Percentiles rank a stretch among this genome's conserved stretches.
Evolutionary conservation across 1,140 invertebrate species (phyloP).

Genomic region (Bombus difficillimus): DNA sequence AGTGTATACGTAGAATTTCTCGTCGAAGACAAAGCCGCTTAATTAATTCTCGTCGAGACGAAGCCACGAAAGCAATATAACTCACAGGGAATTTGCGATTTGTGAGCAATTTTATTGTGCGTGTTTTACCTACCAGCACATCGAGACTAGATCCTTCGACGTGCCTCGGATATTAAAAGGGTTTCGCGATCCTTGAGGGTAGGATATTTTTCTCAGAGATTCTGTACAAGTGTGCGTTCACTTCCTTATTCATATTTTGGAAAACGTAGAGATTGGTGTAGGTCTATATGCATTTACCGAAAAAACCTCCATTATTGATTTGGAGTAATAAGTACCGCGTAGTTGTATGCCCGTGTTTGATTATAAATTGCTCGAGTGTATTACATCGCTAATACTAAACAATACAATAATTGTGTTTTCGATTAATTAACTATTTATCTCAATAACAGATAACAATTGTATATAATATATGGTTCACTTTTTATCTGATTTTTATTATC

Average conservation of each 20-base stretch:
- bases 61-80: neutral
- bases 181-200: constrained; percentile 23
- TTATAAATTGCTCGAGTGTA: neutral
- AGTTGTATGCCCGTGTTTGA: neutral
- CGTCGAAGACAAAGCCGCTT: neutral
- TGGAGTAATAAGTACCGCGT: neutral
- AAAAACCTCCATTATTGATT: constrained; percentile 28
- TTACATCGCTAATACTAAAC: neutral
- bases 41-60: constrained; percentile 3
- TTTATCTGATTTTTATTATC: neutral
- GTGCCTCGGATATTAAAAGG: constrained; percentile 45
- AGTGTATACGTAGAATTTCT: neutral
- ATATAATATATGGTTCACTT: too few species aligned
- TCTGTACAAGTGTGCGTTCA: neutral
- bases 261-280: too few species aligned
- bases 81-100: neutral
- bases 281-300: neutral
- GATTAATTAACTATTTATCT: neutral
- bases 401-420: neutral
- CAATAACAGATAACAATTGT: neutral
- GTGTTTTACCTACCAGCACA: neutral
- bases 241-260: neutral
- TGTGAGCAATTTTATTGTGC: neutral
- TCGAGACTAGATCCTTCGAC: constrained; percentile 11
- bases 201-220: constrained; percentile 18